These are phyloP conservation scores for Anas platyrhynchos DNA, from an alignment of 2,113 vertebrate genomes.

Conservation along the genomic window DNA sequence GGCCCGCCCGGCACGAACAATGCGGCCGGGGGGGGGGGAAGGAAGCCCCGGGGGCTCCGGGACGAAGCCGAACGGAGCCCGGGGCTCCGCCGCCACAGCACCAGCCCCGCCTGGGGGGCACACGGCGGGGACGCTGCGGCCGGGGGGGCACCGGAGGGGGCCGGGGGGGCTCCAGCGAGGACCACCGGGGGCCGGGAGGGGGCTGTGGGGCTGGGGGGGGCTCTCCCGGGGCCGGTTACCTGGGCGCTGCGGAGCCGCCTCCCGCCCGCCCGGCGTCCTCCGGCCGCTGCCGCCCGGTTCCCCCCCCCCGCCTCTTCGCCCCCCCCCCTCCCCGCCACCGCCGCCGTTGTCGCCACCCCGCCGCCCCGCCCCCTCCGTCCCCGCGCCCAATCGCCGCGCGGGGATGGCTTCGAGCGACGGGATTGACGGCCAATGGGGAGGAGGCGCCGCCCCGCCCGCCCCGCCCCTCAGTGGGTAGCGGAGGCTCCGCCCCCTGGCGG, in stretches of 20 bases:
- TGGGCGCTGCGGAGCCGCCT: background rate
- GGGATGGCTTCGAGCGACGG: rapidly evolving
- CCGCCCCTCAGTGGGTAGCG: background rate
- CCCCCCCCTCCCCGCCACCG: background rate
- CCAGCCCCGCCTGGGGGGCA: no score
- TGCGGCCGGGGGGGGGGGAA: no score
- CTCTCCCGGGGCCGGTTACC: background rate
- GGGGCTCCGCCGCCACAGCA: no score
- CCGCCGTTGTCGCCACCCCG: background rate
- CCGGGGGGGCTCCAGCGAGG: background rate
- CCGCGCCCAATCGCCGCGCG: background rate
- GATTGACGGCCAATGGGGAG: rapidly evolving
- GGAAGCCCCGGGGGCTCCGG: no score
- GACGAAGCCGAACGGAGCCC: no score
- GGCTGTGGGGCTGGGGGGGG: background rate
- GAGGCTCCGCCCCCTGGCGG: background rate
- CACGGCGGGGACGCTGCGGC: no score
- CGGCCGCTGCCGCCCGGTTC: background rate
- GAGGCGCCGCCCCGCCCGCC: rapidly evolving
- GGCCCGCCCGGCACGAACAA: no score
- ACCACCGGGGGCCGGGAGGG: background rate
- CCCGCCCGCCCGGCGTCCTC: background rate
- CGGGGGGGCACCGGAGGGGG: no score
- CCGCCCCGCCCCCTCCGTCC: background rate
- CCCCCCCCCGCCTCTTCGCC: background rate